A percentile compares a stretch with the other conserved stretches of the same genome.
These are phyloP conservation scores for Todiramphus saurophagus DNA, from an alignment of 2,113 vertebrate genomes.

Conservation along the genomic window DNA sequence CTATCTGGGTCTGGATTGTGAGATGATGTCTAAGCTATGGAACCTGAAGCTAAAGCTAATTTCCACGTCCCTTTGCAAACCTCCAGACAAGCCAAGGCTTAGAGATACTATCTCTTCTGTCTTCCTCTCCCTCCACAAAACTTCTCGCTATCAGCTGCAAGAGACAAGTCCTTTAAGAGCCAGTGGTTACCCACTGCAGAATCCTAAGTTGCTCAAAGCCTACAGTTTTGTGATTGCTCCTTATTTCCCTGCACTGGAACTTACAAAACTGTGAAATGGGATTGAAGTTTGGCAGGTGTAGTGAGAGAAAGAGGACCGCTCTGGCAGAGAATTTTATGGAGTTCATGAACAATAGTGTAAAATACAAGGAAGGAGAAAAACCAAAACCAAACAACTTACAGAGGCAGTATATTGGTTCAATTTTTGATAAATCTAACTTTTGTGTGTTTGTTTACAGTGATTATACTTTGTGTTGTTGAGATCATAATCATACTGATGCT, in stretches of 20 bases:
- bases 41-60: background rate
- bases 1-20: background rate
- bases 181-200: too few relatives aligned
- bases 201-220: too few relatives aligned
- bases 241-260: background rate
- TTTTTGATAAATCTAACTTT: background rate
- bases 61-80: background rate
- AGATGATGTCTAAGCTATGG: background rate
- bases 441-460: constrained; percentile 79
- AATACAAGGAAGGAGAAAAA: background rate
- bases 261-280: background rate
- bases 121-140: background rate
- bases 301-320: background rate
- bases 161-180: background rate
- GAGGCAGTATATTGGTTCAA: background rate
- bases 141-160: background rate
- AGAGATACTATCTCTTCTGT: background rate
- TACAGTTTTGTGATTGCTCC: too few relatives aligned
- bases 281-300: background rate
- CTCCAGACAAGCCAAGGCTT: background rate
- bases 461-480: constrained; percentile 84
- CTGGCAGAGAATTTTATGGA: background rate
- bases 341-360: background rate
- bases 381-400: background rate
- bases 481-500: constrained; percentile 83